Percentiles rank a stretch among this genome's conserved stretches.
These are phyloP conservation scores for Jacana jacana DNA, from an alignment of 2,113 vertebrate species.

Conservation along the genomic window DNA sequence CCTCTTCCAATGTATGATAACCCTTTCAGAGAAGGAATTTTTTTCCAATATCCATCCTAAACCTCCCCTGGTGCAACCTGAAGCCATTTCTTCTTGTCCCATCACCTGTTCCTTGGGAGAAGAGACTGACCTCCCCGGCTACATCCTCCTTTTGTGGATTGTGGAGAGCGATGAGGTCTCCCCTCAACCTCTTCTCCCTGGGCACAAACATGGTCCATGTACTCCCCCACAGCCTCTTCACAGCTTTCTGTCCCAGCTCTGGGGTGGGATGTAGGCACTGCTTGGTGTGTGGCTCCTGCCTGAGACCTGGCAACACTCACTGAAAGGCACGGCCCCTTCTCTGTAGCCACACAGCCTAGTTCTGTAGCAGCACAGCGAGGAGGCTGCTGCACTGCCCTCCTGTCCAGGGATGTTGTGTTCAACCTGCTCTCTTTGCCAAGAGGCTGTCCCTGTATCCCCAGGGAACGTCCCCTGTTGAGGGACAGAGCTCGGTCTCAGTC, in stretches of 20 bases:
- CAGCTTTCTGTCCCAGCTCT: neutral
- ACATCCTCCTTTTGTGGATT: neutral
- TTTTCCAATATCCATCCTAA: neutral
- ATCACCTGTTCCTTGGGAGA: neutral
- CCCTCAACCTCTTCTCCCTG: neutral
- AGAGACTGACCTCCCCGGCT: neutral
- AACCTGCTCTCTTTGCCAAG: neutral
- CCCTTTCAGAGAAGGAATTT: neutral
- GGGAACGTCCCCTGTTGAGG: neutral
- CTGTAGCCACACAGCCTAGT: accelerated
- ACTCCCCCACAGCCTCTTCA: neutral
- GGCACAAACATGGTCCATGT: no score
- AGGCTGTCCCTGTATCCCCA: neutral
- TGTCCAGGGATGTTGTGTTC: neutral
- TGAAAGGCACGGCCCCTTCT: no score
- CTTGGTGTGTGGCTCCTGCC: neutral
- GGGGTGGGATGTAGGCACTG: no score
- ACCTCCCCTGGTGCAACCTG: neutral
- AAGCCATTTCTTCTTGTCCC: neutral
- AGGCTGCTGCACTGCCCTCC: neutral
- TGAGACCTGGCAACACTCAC: neutral
- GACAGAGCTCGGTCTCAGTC: neutral
- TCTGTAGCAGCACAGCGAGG: neutral
- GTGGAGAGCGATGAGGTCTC: neutral
- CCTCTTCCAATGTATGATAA: neutral